Base-by-base conservation (phyloP, 2,888 invertebrate species). In the Thelaira solivaga region DNA sequence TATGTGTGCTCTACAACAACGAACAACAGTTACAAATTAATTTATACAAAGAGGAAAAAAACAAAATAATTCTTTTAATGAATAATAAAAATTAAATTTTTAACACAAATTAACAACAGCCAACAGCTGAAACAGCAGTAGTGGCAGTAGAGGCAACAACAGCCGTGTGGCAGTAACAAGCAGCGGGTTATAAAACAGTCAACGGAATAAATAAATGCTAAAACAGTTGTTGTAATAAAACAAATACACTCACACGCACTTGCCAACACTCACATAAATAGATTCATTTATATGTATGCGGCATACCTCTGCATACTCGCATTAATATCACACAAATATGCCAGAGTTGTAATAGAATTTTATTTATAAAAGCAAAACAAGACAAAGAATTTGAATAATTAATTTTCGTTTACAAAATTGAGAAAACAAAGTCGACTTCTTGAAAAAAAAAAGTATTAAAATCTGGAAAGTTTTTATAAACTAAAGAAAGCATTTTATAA, bases 201-300 rank as follows among this genome's bases (percentile, higher is more conserved):
- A 69, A 39, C 36, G 26, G 11, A 59, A 71, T 41, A 59, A 59
- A 68, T 69, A 49, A 78, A 74, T 65, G 69, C 69, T 74, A 74
- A 78, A 71, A 71, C 78, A 71, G 69, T 74, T 78, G 78, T 78
- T 69, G 74, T 74, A 74, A 78, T 74, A 74, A 69, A 74, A 53
- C 47, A 31, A 53, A 49, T 61, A 61, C 53, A 69, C n/a, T 64
- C 18, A 49, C 31, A 65, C 26, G 16, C 55, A 67, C 29, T 29
- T 39, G 47, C 29, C 36, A 39, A 49, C 47, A 49, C 57, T 39
- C 59, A 5, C 20, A 36, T 36, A 29, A 4, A 36, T 39, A 13
- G 13, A 6, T 39, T 5, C 8, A 13, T 4, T 13, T 39, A 2
- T 34, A n/a, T 34, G 4, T 34, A 6, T 34, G 1, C n/a, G n/a